phyloP scores from a whole-genome alignment of 2,888 invertebrate genomes.

The Papilio gigon region DNA sequence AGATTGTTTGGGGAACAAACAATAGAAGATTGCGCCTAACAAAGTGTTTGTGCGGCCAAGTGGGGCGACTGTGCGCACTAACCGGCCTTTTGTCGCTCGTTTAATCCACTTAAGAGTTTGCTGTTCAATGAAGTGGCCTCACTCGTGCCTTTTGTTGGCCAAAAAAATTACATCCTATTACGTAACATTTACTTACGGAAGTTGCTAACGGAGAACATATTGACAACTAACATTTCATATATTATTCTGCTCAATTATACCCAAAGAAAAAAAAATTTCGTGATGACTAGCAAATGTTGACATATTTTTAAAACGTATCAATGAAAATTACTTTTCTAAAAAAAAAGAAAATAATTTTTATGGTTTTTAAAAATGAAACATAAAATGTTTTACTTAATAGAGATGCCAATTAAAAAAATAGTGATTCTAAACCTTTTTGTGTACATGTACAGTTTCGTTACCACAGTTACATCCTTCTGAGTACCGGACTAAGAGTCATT shows the following conservation, averaged over 20 bases:
- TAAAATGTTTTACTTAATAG: too few species aligned
- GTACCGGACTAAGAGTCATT: too few species aligned
- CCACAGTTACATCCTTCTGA: too few species aligned
- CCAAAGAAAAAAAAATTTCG: too few species aligned
- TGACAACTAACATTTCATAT: neutral
- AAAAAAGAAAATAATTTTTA: too few species aligned
- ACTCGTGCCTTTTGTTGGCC: conserved; percentile 57
- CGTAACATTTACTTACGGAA: conserved; percentile 19
- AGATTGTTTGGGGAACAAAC: conserved; percentile 54
- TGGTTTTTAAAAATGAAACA: too few species aligned
- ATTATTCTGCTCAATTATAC: neutral
- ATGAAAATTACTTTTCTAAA: too few species aligned
- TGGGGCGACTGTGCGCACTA: conserved; percentile 61
- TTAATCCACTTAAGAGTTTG: conserved; percentile 76
- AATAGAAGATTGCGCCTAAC: conserved; percentile 59
- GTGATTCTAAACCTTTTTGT: too few species aligned
- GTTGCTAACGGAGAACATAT: neutral
- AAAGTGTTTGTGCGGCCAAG: conserved; percentile 59
- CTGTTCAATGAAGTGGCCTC: conserved; percentile 58
- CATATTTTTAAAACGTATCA: too few species aligned
- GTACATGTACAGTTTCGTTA: too few species aligned
- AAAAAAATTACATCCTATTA: conserved; percentile 65
- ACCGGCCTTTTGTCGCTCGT: conserved; percentile 69
- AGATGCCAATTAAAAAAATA: too few species aligned
- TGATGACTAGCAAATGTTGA: too few species aligned